A percentile compares a stretch with the other conserved stretches of the same genome.
Conservation (phyloP, 2,797 vertebrate species). For the Tenualosa thibaudeaui region DNA sequence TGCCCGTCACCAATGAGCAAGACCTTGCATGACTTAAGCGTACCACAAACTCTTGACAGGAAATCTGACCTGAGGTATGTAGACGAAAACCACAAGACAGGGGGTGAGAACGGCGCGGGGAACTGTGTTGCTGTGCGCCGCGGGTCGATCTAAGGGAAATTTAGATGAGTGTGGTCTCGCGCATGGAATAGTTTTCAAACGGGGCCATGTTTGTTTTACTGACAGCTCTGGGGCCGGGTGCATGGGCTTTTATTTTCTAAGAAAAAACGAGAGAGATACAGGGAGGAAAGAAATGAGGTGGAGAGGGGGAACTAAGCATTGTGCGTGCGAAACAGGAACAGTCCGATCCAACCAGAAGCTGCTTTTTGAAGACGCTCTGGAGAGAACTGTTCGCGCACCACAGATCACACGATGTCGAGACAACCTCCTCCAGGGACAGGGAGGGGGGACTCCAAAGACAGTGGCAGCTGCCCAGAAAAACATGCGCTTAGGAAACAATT, state of each 20-base stretch:
- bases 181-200: conserved; percentile 49
- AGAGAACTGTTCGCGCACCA: conserved; percentile 55
- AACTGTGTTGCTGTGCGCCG: conserved; percentile 50
- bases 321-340: conserved; percentile 52
- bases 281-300: conserved; percentile 33
- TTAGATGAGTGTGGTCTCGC: conserved; percentile 63
- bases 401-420: conserved; percentile 50
- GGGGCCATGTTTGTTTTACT: conserved; percentile 69
- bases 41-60: conserved; percentile 56
- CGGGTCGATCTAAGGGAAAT: conserved; percentile 39
- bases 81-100: conserved; percentile 57
- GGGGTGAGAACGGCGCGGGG: conserved; percentile 55
- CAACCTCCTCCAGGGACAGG: conserved; percentile 57
- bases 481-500: conserved; percentile 59
- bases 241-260: conserved; percentile 55
- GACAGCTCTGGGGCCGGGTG: conserved; percentile 54
- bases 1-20: conserved; percentile 42
- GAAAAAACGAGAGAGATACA: conserved; percentile 50
- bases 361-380: conserved; percentile 44
- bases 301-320: conserved; percentile 29
- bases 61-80: conserved; percentile 44
- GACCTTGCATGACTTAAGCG: conserved; percentile 60
- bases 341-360: conserved; percentile 60
- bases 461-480: conserved; percentile 59
- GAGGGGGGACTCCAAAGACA: conserved; percentile 50